phyloP scores from a whole-genome alignment of 1,140 invertebrate species.

The Colletes latitarsis region DNA sequence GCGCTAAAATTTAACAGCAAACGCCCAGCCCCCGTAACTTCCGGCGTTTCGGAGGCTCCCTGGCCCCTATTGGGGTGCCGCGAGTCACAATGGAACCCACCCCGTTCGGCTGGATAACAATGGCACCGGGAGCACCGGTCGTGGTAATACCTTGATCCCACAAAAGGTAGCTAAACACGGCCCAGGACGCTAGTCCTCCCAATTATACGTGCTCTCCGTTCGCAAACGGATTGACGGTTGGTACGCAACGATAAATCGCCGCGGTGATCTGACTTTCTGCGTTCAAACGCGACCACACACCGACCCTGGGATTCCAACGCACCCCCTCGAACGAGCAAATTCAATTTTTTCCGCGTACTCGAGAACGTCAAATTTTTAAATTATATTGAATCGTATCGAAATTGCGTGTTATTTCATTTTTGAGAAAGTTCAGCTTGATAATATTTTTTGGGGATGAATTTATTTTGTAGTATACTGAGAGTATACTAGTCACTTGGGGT shows the following conservation, averaged over 20 bases:
- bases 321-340: background rate
- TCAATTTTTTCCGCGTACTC: too few relatives aligned
- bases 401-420: too few relatives aligned
- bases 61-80: slow-evolving; percentile 3
- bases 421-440: too few relatives aligned
- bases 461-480: too few relatives aligned
- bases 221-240: slow-evolving; percentile 23
- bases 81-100: slow-evolving; percentile 53
- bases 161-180: slow-evolving; percentile 68
- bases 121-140: slow-evolving; percentile 41
- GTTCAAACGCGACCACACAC: slow-evolving; percentile 1
- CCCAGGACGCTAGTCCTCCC: slow-evolving; percentile 65
- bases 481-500: too few relatives aligned
- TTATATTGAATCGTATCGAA: too few relatives aligned
- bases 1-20: slow-evolving; percentile 49
- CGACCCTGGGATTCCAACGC: background rate
- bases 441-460: too few relatives aligned
- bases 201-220: slow-evolving; percentile 64
- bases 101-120: slow-evolving; percentile 55
- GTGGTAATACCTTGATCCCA: slow-evolving; percentile 72
- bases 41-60: slow-evolving; percentile 28
- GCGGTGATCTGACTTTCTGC: slow-evolving; percentile 27
- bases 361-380: too few relatives aligned
- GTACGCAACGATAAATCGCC: slow-evolving; percentile 34
- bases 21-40: slow-evolving; percentile 35